Evolutionary conservation across 2,113 vertebrate genomes (phyloP), one percentile per base, ranked within the genome.

Genomic region (Lamprotornis superbus): DNA sequence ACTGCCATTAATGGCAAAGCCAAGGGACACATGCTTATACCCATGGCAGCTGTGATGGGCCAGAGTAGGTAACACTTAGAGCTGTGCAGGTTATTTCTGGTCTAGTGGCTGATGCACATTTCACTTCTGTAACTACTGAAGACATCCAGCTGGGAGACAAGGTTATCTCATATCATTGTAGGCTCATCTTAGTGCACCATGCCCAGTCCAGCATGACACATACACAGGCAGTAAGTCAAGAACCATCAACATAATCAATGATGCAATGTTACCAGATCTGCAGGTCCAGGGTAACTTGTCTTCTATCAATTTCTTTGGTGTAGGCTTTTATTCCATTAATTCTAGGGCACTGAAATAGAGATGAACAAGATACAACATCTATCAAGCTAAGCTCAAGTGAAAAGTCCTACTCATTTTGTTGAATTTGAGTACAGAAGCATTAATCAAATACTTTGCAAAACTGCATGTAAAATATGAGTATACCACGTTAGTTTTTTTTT

Each of bases 241-340:
- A 89, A 68, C 19, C 11, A 74, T 17, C 30, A 27, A 78, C 33
- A 82, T 11, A 77, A 76, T 30, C 57, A 42, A 2, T 25, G 73
- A 91, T 56, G 73, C 11, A 64, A 83, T 4, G 56, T 97, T 98
- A 99, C 99, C 98, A 96, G 90, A 99, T 97, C 70, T 99, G 98
- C 83, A 99, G 56, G 97, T 99, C 99, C 81, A 99, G 97, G 78
- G 98, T 83, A 93, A 99, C 98, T 96, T 99, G 98, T 96, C 98
- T 98, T 42, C 97, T 98, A 39, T 98, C 98, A 39, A 98, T 97
- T 94, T 99, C 98, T 73, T 99, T 97, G 4, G 98, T 99, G 95
- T 98, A 99, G 0, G 94, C 98, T 97, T 98, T 98, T 92, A 99
- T 97, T 16, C 99, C 99, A 0, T 98, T 99, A 96, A 99, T 98